These are phyloP conservation scores for Creontiades dilutus DNA, from an alignment of 2,888 invertebrate species.

Conservation along the genomic window DNA sequence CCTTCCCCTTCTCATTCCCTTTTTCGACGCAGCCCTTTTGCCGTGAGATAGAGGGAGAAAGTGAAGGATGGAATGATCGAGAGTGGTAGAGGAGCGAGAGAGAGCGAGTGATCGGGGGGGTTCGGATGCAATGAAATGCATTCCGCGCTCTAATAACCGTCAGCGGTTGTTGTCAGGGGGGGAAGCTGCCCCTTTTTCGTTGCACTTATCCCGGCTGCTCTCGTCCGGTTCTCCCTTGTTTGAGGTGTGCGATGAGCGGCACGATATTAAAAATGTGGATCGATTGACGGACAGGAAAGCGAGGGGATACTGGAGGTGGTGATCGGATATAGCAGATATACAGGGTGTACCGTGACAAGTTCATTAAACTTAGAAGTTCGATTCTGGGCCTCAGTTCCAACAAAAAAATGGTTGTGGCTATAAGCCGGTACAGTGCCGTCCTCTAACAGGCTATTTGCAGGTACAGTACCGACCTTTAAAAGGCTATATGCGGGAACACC, in stretches of 20 bases:
- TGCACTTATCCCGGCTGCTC: constrained; percentile 37
- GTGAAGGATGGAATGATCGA: neutral
- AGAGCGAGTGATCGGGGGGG: no score
- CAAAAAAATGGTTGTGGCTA: no score
- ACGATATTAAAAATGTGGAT: constrained; percentile 37
- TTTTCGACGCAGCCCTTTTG: constrained; percentile 41
- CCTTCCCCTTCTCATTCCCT: neutral
- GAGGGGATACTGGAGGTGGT: no score
- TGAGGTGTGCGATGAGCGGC: constrained; percentile 33
- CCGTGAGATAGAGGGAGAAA: neutral
- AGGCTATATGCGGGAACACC: no score
- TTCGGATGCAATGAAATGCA: constrained; percentile 65
- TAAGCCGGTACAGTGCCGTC: no score
- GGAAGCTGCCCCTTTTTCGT: neutral
- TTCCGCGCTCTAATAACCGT: constrained; percentile 69
- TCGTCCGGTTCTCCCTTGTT: constrained; percentile 25
- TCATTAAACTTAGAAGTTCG: no score
- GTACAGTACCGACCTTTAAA: no score
- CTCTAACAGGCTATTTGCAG: no score
- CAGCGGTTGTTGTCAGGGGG: constrained; percentile 68
- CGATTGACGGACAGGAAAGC: neutral
- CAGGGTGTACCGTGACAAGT: no score
- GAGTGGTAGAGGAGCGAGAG: neutral
- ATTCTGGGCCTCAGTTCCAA: no score
- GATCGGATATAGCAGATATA: no score